Evolutionary conservation across 2,888 invertebrate genomes (phyloP), one percentile per base, ranked within the genome.

Genomic region (Eristalis tenax): DNA sequence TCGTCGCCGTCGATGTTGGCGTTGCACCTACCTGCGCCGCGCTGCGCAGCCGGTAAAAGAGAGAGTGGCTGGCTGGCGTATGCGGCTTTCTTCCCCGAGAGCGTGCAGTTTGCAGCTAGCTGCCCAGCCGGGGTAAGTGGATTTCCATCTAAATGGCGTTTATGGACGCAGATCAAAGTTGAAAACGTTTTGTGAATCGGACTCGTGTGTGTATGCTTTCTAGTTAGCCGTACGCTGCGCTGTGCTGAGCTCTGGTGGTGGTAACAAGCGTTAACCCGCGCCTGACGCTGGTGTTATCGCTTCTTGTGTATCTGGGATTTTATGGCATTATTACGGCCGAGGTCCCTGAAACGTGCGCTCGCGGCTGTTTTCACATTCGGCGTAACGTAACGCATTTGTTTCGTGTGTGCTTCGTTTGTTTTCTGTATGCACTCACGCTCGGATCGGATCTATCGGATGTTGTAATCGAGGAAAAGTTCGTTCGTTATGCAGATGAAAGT

Each of bases 171-270:
- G 87, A 87, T 87, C 87, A 87, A 87, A 87, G 87, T 87, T 87
- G 87, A 87, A 87, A 87, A 87, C 83, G 83, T 87, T 87, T 87
- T 87, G 87, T 87, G 83, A 80, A 80, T 83, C 87, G 83, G 75
- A 76, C 73, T 76, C 75, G 79, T 69, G 74, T 87, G 70, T 28
- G 59, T 32, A 10, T 28, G 77, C 83, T 81, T 75, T 77, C 82
- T 70, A 80, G 85, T 77, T n/a, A 61, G 65, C 18, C 43, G 43
- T 43, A 28, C 15, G 59, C 26, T 50, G 63, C 18, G 35, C 10
- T 35, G 35, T 11, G 35, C 10, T 35, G 35, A 1, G 43, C n/a
- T n/a, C 5, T 18, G 50, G 18, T 18, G 59, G 68, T 38, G 70
- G 61, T 28, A 83, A 71, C 79, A 80, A 75, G 86, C 77, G 69